Evolutionary conservation across 2,888 invertebrate genomes (phyloP), one percentile per base, ranked within the genome.

Genomic region (Arge pagana): DNA sequence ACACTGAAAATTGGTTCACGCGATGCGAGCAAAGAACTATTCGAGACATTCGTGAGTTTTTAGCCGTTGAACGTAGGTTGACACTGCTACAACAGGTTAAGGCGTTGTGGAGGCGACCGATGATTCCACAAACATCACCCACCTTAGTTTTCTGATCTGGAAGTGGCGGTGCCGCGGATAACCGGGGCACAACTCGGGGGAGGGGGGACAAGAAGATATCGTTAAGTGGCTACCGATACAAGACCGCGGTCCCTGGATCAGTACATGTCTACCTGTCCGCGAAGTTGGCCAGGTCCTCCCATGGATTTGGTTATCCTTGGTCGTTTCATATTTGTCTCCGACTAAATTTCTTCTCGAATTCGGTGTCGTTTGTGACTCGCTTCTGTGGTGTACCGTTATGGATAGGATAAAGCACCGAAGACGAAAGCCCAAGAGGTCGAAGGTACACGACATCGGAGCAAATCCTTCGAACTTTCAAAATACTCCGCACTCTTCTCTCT

Each of bases 141-240:
- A 45, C 45, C 31, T 33, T 33, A 35, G 35, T 45, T 35, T 33
- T 6, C 8, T 6, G 18, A 30, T 23, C 13, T 15, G 23, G 45
- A 33, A 23, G 23, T 3, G 18, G 33, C 33, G 13, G 7, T 7
- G 42, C 21, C 26, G 10, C 16, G 26, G 16, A 42, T 6, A 42
- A 42, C 26, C 28, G 31, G 45, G 45, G 45, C 23, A 24, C 45
- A 33, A 23, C 21, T 13, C 18, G 37, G 18, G 33, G 33, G 45
- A 35, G 8, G 11, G 33, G 31, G 23, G 33, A 33, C 23, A 58
- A 63, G 67, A 68, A 70, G 71, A 71, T 70, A 72, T 68, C 66
- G 70, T 66, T 66, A 68, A 72, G 71, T 70, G 70, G 65, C 60
- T 59, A 57, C 60, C 68, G 67, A 71, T 70, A 67, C 62, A 60